phyloP scores from a whole-genome alignment of 2,113 vertebrate genomes.

The Calyptomena viridis region DNA sequence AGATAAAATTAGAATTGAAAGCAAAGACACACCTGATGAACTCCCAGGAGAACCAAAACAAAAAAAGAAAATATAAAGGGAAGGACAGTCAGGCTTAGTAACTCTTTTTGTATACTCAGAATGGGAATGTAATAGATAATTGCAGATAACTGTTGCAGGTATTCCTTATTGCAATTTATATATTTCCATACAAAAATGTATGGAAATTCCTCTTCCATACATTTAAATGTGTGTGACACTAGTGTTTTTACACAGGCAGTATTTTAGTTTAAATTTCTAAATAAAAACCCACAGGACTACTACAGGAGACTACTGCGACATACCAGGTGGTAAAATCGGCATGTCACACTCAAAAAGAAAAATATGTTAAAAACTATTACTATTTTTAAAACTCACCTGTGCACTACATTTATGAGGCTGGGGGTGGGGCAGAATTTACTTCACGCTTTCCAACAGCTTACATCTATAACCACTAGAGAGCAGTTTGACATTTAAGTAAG shows the following conservation, averaged over 20 bases:
- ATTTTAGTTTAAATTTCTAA: background rate
- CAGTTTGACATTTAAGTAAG: background rate
- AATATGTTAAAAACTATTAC: background rate
- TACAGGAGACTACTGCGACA: fast-evolving
- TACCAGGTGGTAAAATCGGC: background rate
- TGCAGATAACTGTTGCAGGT: background rate
- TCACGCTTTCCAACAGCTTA: background rate
- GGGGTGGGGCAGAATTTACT: background rate
- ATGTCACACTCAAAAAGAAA: background rate
- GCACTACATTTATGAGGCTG: background rate
- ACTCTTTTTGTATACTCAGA: background rate
- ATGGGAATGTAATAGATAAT: background rate
- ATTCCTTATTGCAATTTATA: background rate
- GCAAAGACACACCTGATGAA: background rate
- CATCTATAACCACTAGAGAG: background rate
- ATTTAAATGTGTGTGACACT: background rate
- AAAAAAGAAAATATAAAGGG: background rate
- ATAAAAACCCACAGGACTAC: background rate
- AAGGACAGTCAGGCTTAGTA: background rate
- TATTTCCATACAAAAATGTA: too few species aligned
- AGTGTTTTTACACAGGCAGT: background rate
- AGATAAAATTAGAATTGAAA: background rate
- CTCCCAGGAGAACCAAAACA: background rate
- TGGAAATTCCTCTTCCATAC: background rate
- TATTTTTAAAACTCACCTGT: background rate